A percentile compares a stretch with the other conserved stretches of the same genome.
Conservation (phyloP, 2,888 invertebrate species). For the Achlya flavicornis region DNA sequence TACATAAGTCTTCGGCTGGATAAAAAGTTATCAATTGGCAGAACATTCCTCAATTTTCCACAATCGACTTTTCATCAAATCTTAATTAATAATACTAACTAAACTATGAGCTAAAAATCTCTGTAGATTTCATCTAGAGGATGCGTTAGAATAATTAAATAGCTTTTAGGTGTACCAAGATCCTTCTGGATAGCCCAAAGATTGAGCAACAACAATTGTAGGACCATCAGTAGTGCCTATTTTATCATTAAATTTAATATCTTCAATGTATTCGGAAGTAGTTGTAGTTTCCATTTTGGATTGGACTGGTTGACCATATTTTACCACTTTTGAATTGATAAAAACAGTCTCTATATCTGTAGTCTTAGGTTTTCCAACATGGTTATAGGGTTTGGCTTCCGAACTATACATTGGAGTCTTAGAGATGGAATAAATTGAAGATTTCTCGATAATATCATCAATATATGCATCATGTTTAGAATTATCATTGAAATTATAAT, state of each 20-base stretch:
- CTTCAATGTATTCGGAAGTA: conserved; percentile 7
- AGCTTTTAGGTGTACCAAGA: conserved; percentile 14
- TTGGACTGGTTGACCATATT: conserved; percentile 44
- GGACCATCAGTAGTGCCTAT: conserved; percentile 26
- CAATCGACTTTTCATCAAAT: too few relatives aligned
- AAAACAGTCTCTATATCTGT: conserved; percentile 61
- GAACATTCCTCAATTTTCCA: neutral
- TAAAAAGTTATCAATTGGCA: neutral
- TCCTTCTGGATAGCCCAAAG: conserved; percentile 33
- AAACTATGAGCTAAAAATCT: neutral
- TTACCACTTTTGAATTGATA: conserved; percentile 66
- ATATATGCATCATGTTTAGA: conserved; percentile 23
- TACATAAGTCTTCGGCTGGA: too few relatives aligned
- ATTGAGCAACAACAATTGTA: conserved; percentile 43
- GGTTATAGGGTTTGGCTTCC: conserved; percentile 21
- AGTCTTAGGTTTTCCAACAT: conserved; percentile 20
- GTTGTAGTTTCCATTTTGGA: conserved; percentile 11
- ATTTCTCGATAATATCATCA: conserved; percentile 28
- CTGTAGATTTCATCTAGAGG: too few relatives aligned
- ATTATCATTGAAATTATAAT: conserved; percentile 27
- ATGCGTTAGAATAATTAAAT: too few relatives aligned
- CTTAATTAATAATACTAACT: neutral
- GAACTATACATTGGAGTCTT: conserved; percentile 28
- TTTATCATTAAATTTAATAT: conserved; percentile 14
- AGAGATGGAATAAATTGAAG: conserved; percentile 37